phyloP scores from a whole-genome alignment of 2,797 vertebrate species.

The Onychomys torridus region DNA sequence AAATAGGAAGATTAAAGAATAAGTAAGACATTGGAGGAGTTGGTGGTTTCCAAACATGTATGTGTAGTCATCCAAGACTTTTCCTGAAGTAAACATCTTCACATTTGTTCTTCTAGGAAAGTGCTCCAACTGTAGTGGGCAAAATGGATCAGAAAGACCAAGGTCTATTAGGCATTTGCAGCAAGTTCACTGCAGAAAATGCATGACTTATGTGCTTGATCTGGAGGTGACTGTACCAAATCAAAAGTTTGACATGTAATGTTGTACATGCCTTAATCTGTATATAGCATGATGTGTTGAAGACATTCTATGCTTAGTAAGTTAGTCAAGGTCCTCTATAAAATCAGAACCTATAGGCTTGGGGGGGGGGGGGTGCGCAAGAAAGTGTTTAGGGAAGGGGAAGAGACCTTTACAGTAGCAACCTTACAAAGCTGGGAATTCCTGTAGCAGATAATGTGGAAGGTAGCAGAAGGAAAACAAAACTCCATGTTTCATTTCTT shows the following conservation, averaged over 20 bases:
- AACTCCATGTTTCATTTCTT: background rate
- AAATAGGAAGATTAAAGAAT: background rate
- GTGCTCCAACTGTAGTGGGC: background rate
- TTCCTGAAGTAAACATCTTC: background rate
- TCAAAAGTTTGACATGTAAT: background rate
- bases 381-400: too few relatives aligned
- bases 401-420: too few relatives aligned
- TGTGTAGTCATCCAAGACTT: background rate
- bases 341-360: background rate
- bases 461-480: background rate
- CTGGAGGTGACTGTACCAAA: background rate
- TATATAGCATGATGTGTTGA: background rate
- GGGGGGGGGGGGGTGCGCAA: background rate
- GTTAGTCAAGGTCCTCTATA: background rate
- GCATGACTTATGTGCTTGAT: background rate
- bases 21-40: accelerated
- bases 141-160: background rate
- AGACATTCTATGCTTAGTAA: background rate
- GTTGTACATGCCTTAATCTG: background rate
- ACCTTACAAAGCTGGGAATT: background rate
- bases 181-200: background rate
- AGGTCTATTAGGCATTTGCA: background rate
- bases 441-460: background rate
- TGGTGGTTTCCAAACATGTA: background rate
- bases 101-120: constrained; percentile 13